Base-by-base conservation (phyloP, 1,140 invertebrate species). In the Drosophila repleta region DNA sequence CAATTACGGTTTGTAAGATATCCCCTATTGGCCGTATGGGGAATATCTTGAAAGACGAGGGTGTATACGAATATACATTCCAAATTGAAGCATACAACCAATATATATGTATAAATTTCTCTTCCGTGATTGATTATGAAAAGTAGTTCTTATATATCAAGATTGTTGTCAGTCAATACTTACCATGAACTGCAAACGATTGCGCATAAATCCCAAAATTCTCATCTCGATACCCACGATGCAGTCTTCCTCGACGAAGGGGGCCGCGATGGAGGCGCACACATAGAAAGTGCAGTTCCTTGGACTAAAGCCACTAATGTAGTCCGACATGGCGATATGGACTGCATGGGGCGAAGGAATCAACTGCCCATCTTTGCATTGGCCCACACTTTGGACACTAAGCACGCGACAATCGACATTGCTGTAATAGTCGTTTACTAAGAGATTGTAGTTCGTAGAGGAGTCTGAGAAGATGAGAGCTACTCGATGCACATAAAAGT, bases 341-440 rank as follows among this genome's bases (percentile, higher is more conserved):
- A 88, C 70, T 1, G 58, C 58, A 5, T 2, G 26, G 0, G 39
- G 3, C 17, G 43, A 61, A n/a, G 70, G 74, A 18, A 63, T 68
- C 6, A 90, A 45, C 2, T 57, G 10, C 0, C 84, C 90, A 2
- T 75, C 52, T 4, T 71, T 60, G 15, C 90, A 91, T 15, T 77
- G 68, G 3, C 81, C 87, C 37, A 91, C 74, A 17, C 78, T 73
- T 48, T 79, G 78, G 2, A 90, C 72, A 20, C 55, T 76, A 15
- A 84, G 41, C 0, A 77, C 66, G 29, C 88, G 71, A 39, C 88
- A 90, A n/a, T 79, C 66, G 11, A 69, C 62, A 13, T 81, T 80
- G 64, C 79, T 85, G 71, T 89, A 92, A 51, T 92, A 90, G 26
- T 92, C 90, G 48, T 90, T 81, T 0, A 89, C 79, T 32, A 75